A percentile compares a stretch with the other conserved stretches of the same genome.
These are phyloP conservation scores for Origma solitaria DNA, from an alignment of 2,113 vertebrate species.

Conservation along the genomic window DNA sequence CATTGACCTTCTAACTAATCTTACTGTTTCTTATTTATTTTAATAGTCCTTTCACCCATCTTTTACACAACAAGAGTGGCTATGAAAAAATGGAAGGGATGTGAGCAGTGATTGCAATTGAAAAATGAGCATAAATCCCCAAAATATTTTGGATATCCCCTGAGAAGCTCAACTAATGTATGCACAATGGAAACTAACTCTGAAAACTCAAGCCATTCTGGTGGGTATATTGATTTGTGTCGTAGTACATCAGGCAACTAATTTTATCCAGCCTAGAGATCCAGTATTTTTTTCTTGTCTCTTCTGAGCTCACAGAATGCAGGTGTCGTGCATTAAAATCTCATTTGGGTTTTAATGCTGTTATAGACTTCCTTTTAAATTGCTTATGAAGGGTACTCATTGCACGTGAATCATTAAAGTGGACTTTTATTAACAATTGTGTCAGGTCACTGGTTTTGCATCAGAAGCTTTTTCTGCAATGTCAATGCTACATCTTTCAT, in stretches of 20 bases:
- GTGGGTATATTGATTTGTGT: not conserved
- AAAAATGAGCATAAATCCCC: not conserved
- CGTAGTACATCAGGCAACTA: not conserved
- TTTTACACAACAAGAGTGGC: not conserved
- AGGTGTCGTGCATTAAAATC: not conserved
- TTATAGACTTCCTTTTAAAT: conserved; percentile 6
- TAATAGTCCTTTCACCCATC: not conserved
- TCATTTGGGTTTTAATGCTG: not conserved
- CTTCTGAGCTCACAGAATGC: not conserved
- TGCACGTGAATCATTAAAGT: conserved; percentile 20
- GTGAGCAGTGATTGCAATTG: not conserved
- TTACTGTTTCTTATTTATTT: not conserved
- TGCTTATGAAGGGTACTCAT: not conserved
- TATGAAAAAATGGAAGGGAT: not conserved
- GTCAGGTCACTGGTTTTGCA: conserved; percentile 19
- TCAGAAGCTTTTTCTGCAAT: not conserved
- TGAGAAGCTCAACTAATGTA: not conserved
- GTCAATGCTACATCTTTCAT: not conserved
- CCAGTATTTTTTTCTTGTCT: not conserved
- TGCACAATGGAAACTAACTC: not conserved
- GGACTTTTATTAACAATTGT: conserved; percentile 6
- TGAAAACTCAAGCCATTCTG: not conserved
- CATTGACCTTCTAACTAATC: not conserved
- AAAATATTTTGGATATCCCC: not conserved
- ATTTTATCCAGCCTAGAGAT: not conserved